Base-by-base conservation (phyloP, 2,888 invertebrate genomes). In the Adelphocoris suturalis region DNA sequence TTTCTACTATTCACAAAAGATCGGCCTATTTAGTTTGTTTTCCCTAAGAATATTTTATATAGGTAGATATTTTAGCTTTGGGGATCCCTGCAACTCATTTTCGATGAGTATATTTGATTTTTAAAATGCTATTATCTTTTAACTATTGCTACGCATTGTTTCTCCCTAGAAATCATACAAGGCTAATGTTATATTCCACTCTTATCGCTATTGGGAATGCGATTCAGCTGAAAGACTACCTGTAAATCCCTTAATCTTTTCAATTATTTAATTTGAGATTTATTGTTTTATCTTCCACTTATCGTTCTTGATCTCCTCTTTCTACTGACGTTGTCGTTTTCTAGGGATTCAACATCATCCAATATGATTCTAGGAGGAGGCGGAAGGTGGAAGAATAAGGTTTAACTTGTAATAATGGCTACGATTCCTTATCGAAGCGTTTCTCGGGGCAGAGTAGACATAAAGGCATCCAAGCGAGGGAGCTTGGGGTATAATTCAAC, bases 401-500 rank as follows among this genome's bases (percentile, higher is more conserved):
- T 78, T 78, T 78, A 78, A 37, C 4, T 47, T 46, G 46, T 78
- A 46, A 78, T 78, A 78, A 78, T 78, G 19, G 78, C 78, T 19
- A 47, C 46, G 46, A 14, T 78, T 78, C 78, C 78, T 78, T 78
- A 78, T 78, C 78, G 19, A 46, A 78, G 19, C 46, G 68, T 68
- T 68, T 68, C 46, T 16, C 46, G 78, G 46, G 12, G 19, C 11
- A 78, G 78, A 78, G 37, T 46, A 37, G 78, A 78, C 78, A 78
- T 78, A 46, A 78, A 78, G 46, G 78, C 46, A 47, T 19, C 47
- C 78, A 47, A 46, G 46, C 78, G 46, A 19, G 37, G 46, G 46
- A 47, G 78, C 46, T 78, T 78, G 37, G 19, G 78, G 46, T 78
- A 11, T 78, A 78, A 78, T 78, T 78, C 78, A 46, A 76, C 28